These are phyloP conservation scores for Hirtodrosophila trivittata DNA, from an alignment of 2,888 invertebrate species.

Conservation along the genomic window DNA sequence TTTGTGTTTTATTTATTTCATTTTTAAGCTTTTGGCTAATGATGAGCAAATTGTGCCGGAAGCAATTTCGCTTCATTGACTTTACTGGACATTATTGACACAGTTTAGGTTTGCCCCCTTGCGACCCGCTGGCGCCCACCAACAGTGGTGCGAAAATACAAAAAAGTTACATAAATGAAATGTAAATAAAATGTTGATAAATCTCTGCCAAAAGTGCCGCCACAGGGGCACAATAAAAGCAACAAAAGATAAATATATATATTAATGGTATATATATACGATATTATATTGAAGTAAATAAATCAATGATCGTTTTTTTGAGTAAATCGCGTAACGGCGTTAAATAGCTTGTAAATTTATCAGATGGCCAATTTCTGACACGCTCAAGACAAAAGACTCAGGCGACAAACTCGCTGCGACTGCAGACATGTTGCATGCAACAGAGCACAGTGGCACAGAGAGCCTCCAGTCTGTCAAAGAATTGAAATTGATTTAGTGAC, in stretches of 20 bases:
- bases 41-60: conserved; percentile 73
- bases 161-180: conserved; percentile 48
- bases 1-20: conserved; percentile 6
- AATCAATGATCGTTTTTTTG: conserved; percentile 53
- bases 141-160: conserved; percentile 10
- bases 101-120: conserved; percentile 54
- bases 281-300: no score
- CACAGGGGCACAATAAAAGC: conserved; percentile 18
- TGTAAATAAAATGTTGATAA: conserved; percentile 46
- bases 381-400: conserved; percentile 72
- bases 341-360: conserved; percentile 37
- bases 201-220: conserved; percentile 20
- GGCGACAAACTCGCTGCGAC: conserved; percentile 62
- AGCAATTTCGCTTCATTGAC: conserved; percentile 63
- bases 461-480: not conserved
- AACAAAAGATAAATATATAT: conserved; percentile 31
- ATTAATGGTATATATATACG: no score
- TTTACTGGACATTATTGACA: conserved; percentile 65
- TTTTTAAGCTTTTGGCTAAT: conserved; percentile 58
- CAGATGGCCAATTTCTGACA: not conserved
- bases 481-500: conserved; percentile 24
- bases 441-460: conserved; percentile 64
- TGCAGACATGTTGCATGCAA: conserved; percentile 58
- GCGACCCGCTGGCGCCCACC: not conserved
- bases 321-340: conserved; percentile 53